Evolutionary conservation across 2,797 vertebrate genomes (phyloP).

Genomic region (Xenopus petersii): DNA sequence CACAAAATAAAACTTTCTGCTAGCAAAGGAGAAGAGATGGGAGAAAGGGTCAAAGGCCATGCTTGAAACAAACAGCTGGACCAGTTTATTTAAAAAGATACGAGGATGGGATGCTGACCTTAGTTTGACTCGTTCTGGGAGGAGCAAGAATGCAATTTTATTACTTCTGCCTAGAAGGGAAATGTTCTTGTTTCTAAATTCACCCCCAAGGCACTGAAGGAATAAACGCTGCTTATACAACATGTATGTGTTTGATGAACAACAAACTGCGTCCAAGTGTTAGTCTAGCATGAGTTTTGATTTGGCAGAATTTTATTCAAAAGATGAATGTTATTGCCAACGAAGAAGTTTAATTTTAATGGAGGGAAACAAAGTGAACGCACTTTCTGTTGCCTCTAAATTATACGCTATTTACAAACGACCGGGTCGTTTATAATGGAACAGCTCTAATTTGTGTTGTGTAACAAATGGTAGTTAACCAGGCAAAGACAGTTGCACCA

Average conservation of each 20-base stretch:
- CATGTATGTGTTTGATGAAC: conserved; percentile 11
- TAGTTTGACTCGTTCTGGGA: conserved; percentile 77
- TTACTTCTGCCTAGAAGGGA: conserved; percentile 75
- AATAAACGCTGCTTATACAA: conserved; percentile 54
- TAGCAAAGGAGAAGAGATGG: conserved; percentile 70
- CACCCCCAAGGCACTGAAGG: conserved; percentile 65
- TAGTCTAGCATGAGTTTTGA: conserved; percentile 47
- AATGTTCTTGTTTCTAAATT: conserved; percentile 71
- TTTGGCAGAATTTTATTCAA: conserved; percentile 15
- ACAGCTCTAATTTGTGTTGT: conserved; percentile 21
- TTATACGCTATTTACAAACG: neutral
- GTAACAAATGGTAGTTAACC: conserved; percentile 41
- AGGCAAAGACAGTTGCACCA: conserved; percentile 30
- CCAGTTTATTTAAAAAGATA: conserved; percentile 90
- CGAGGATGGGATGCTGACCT: conserved; percentile 79
- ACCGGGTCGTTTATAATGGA: conserved; percentile 1
- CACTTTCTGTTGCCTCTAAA: neutral
- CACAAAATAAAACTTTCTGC: conserved; percentile 66
- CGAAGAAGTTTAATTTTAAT: neutral
- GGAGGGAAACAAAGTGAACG: neutral
- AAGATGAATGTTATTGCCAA: neutral
- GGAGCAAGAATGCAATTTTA: conserved; percentile 81
- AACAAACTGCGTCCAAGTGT: conserved; percentile 49
- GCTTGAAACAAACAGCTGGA: conserved; percentile 89
- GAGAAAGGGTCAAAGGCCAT: conserved; percentile 80